These are phyloP conservation scores for Condylura cristata DNA, from an alignment of 2,113 vertebrate genomes.

Conservation along the genomic window DNA sequence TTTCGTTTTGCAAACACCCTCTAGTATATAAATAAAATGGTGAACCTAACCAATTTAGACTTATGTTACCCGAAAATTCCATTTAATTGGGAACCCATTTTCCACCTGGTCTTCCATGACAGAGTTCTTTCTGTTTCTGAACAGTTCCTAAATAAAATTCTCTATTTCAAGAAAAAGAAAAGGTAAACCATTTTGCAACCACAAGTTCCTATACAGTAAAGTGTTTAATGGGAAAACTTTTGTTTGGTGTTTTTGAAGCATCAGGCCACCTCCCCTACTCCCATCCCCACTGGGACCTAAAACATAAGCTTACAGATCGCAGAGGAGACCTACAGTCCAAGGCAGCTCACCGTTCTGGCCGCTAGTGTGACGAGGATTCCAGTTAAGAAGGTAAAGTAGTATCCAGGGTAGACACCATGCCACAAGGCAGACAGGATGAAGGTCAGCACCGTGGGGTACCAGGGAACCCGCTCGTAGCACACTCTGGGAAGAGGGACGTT, in stretches of 20 bases:
- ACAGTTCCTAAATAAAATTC: too few relatives aligned
- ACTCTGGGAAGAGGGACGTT: conserved; percentile 86
- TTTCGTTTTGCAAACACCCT: neutral
- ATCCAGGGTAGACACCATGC: conserved; percentile 98
- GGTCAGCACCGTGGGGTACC: conserved; percentile 90
- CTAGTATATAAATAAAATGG: neutral
- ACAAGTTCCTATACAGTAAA: neutral
- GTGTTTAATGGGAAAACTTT: neutral
- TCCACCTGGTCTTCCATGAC: too few relatives aligned
- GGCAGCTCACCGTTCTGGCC: conserved; percentile 91
- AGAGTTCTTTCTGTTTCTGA: too few relatives aligned
- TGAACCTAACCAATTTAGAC: neutral
- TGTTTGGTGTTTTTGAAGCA: neutral
- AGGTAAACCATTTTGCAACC: neutral
- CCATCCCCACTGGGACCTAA: neutral
- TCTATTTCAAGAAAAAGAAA: neutral
- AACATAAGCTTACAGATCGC: neutral
- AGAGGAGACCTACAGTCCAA: neutral
- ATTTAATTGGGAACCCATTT: too few relatives aligned
- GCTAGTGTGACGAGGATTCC: conserved; percentile 94
- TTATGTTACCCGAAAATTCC: too few relatives aligned
- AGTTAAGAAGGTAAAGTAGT: conserved; percentile 98
- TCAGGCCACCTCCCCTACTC: neutral
- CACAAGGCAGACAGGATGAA: conserved; percentile 96
- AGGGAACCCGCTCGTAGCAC: conserved; percentile 94